Base-by-base conservation (phyloP, 2,797 vertebrate species). In the Amblyopsis hoosieri region DNA sequence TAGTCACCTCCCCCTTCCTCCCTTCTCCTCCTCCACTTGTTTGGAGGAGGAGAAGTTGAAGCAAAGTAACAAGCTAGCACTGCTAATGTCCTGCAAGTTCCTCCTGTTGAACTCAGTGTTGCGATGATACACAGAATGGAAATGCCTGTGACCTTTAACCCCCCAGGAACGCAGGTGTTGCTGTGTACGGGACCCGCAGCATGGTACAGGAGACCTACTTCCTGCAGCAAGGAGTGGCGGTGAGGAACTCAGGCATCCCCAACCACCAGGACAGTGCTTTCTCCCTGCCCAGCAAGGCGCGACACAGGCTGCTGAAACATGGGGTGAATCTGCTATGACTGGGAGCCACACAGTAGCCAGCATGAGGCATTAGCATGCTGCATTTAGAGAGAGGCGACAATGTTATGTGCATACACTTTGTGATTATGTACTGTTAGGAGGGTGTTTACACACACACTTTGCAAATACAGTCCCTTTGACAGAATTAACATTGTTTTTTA, bases 191-290 rank as follows among this genome's bases (percentile, higher is more conserved):
- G 11, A 95, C 94, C 55, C 88, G 93, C 57, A 97, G 64, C 45
- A 80, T 92, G 0, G 92, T 93, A 54, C 96, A 98, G 67, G 97
- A 98, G 64, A 98, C 96, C 2, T 98, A 93, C 74, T 99, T 98
- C 90, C 94, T 96, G 89, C 96, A 95, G 78, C 89, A 94, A 62
- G 90, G 89, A 0, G 61, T 82, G 0, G 80, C 91, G 0, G 55
- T 84, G 29, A 94, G 92, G 77, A 95, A 96, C 91, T 98, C 96
- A 0, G 96, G 97, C 0, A 92, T 95, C 45, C 97, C 97, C 0
- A 96, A 93, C 79, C 92, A 95, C 0, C 95, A 95, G 2, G 97
- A 99, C 84, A 85, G 93, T 0, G 93, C 94, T 0, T 98, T 98
- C 89, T 84, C 87, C 17, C 87, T 99, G 51, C 92, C 95, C 0